Base-by-base conservation (phyloP, 2,888 invertebrate species). In the Mesorhabditis spiculigera region DNA sequence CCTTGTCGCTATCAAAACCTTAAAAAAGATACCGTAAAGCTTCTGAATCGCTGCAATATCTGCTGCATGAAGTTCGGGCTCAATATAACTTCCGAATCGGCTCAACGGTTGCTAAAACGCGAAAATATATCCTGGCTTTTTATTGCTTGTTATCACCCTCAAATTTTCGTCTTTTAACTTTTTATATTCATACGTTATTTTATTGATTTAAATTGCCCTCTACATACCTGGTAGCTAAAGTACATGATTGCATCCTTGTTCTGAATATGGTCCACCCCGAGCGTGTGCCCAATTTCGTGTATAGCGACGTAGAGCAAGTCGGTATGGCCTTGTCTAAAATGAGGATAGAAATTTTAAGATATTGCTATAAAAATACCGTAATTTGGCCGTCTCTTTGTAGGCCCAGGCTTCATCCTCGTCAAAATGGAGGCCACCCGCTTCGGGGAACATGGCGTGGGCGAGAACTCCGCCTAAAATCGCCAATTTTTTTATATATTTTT, bases 401-500 rank as follows among this genome's bases (percentile, higher is more conserved):
- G 58, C n/a, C 58, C 58, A 50, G 8, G 8, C n/a, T n/a, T 50
- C 58, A 50, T 50, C 58, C 8, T 50, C 58, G n/a, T 50, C 58
- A n/a, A 50, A 50, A n/a, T 50, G 58, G 10, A 50, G n/a, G 8
- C n/a, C 10, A 50, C 58, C 58, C 10, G 2, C n/a, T 50, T 10
- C 10, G 10, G 58, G 58, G 58, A 13, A 50, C 8, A 50, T 10
- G n/a, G 58, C 58, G n/a, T 50, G 58, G n/a, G 58, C 58, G n/a
- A 50, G 58, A 50, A 50, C 58, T 50, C 58, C 58, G n/a, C 58
- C 58, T 50, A 50, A 50, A 50, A n/a, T n/a, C n/a, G n/a, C n/a
- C n/a, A n/a, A n/a, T n/a, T n/a, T n/a, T n/a, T n/a, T n/a, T n/a
- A n/a, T n/a, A n/a, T n/a, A n/a, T n/a, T n/a, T n/a, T n/a, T n/a